Base-by-base conservation (phyloP, 2,888 invertebrate species). In the Lasioglossum vierecki region DNA sequence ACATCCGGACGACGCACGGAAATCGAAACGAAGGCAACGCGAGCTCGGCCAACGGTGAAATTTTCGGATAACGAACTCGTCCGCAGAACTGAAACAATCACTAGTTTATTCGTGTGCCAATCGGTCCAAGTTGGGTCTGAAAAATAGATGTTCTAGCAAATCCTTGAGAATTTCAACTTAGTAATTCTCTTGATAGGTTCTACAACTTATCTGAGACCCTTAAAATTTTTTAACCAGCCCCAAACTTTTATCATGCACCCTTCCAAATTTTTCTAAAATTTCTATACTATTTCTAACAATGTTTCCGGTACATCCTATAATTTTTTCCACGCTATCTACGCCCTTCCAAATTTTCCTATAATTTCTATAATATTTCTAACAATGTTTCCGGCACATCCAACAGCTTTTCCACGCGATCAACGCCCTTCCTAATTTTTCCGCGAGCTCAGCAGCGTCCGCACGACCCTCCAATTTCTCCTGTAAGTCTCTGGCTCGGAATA, bases 1-100 rank as follows among this genome's bases (percentile, higher is more conserved):
- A 79, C 75, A 79, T 83, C 70, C 78, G 86, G 68, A 72, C 72
- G 82, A 60, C 57, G 60, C 60, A 15, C 60, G 60, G 60, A 60
- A 60, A 60, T 15, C 60, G 60, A 60, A 60, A 60, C 60, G 60
- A 26, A 60, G 15, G 60, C 60, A 26, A 26, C 26, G 5, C 26
- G 13, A 26, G 26, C 26, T 13, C 60, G 60, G 57, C 60, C 60
- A 26, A 26, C 26, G 26, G 26, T 6, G 60, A 60, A 26, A 60
- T 60, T 60, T 60, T 60, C 26, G 60, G 60, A 13, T 13, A 60
- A 26, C 60, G 26, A 60, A 53, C 53, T 53, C 8, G 53, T 53
- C 3, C 22, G 22, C 22, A 8, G 22, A 53, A 53, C 53, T n/a
- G 22, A 9, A 53, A 53, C 53, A 9, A 53, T 22, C 53, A n/a